These are phyloP conservation scores for Malachius bipustulatus DNA, from an alignment of 2,888 invertebrate species.

Conservation along the genomic window DNA sequence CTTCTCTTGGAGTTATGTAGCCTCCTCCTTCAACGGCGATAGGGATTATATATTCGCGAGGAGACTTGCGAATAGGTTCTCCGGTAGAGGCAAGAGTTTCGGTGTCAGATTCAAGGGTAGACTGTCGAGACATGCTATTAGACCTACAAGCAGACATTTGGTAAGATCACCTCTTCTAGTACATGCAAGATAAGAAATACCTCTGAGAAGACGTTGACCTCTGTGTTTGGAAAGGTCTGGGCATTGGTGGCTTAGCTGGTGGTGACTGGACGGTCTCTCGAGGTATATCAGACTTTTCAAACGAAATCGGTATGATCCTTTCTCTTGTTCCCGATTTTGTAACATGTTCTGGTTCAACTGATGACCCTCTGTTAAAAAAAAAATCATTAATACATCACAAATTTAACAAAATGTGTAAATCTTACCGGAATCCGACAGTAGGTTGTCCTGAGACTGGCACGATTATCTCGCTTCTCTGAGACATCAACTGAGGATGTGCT, in stretches of 20 bases:
- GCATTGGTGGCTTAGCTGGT: conserved; percentile 36
- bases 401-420: conserved; percentile 2
- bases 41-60: conserved; percentile 86
- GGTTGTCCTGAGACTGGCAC: conserved; percentile 41
- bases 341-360: conserved; percentile 41
- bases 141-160: conserved; percentile 27
- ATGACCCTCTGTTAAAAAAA: conserved; percentile 38
- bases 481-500: conserved; percentile 32
- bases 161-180: too few species aligned
- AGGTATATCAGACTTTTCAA: conserved; percentile 33
- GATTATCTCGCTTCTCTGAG: conserved; percentile 44
- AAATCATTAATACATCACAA: background rate
- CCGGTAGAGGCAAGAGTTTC: conserved; percentile 45
- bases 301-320: conserved; percentile 54
- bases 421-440: conserved; percentile 22
- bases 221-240: conserved; percentile 39
- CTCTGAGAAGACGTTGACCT: conserved; percentile 36
- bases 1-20: conserved; percentile 63
- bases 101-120: conserved; percentile 60
- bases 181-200: too few species aligned
- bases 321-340: conserved; percentile 40
- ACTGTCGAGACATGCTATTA: conserved; percentile 45
- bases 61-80: conserved; percentile 77
- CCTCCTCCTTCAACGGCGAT: conserved; percentile 86
- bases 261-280: conserved; percentile 30